These are phyloP conservation scores for Mirza zaza DNA, from an alignment of 2,113 vertebrate species.

Conservation along the genomic window DNA sequence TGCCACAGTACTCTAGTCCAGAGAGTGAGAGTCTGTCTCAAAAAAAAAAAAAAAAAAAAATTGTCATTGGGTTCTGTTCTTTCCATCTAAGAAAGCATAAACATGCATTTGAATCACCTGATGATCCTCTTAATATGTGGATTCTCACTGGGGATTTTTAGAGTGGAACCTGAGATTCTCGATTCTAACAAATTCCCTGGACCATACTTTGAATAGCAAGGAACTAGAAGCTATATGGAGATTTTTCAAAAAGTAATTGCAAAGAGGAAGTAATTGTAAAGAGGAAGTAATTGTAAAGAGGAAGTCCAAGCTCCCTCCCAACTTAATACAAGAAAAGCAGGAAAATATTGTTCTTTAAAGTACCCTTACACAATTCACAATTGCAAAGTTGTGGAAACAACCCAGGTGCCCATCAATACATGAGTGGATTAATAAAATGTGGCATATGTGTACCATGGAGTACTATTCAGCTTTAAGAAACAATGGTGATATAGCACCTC, in stretches of 20 bases:
- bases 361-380: not conserved
- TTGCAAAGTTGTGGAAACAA: too few species aligned
- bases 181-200: not conserved
- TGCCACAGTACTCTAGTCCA: too few species aligned
- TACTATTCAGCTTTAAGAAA: too few species aligned
- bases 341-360: not conserved
- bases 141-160: not conserved
- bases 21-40: too few species aligned
- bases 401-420: too few species aligned
- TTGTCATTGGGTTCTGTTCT: not conserved
- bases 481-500: too few species aligned
- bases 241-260: not conserved
- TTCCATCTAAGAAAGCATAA: not conserved
- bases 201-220: not conserved
- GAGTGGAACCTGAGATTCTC: not conserved
- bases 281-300: too few species aligned
- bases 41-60: not conserved
- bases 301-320: not conserved
- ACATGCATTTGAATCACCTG: not conserved
- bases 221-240: not conserved
- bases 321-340: conserved; percentile 30
- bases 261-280: not conserved
- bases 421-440: too few species aligned
- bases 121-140: not conserved
- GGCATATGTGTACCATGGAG: too few species aligned